These are phyloP conservation scores for Cotesia typhae DNA, from an alignment of 1,140 invertebrate genomes.

Conservation along the genomic window DNA sequence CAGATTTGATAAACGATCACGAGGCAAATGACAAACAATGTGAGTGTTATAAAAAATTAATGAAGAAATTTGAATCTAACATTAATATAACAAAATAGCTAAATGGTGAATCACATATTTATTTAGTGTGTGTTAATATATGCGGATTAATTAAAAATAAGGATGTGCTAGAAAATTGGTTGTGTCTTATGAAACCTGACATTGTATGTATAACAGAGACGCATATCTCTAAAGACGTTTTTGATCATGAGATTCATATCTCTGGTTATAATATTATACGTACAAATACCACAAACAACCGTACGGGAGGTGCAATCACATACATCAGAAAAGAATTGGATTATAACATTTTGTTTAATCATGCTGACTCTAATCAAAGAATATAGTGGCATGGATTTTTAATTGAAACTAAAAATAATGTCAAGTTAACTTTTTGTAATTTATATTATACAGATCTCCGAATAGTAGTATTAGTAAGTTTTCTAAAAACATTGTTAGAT, in stretches of 20 bases:
- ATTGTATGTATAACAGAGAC: slow-evolving; percentile 27
- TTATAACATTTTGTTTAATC: background rate
- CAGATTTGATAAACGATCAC: background rate
- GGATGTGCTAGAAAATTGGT: slow-evolving; percentile 12
- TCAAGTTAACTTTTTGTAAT: background rate
- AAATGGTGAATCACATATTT: slow-evolving; percentile 2
- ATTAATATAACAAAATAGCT: background rate
- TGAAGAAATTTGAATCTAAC: slow-evolving; percentile 2
- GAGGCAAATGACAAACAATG: slow-evolving; percentile 28
- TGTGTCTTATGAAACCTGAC: slow-evolving; percentile 11
- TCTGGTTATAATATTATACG: background rate
- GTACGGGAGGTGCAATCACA: background rate
- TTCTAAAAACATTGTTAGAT: background rate
- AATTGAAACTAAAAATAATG: background rate
- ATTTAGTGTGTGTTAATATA: slow-evolving; percentile 21
- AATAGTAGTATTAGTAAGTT: background rate
- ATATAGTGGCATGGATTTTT: background rate
- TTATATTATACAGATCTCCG: slow-evolving; percentile 2
- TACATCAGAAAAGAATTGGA: background rate
- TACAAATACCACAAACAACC: background rate
- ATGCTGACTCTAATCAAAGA: background rate
- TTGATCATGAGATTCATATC: slow-evolving; percentile 7
- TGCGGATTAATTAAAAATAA: slow-evolving; percentile 23
- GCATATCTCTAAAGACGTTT: slow-evolving; percentile 18
- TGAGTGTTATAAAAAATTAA: background rate